phyloP scores from a whole-genome alignment of 2,888 invertebrate species.

The Agrochola litura region DNA sequence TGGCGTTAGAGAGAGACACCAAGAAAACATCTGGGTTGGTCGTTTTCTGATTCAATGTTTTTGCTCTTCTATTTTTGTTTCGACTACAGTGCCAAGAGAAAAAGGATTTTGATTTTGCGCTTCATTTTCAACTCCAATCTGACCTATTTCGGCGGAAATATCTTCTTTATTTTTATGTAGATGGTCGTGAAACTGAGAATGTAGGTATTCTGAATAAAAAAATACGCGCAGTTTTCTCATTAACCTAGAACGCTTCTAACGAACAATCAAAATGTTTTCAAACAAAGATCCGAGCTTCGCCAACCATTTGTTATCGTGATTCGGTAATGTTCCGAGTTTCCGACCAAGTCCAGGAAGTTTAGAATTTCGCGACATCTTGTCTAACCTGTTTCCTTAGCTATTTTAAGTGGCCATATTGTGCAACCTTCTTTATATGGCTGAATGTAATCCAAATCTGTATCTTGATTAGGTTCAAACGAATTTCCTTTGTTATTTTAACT shows the following conservation, averaged over 20 bases:
- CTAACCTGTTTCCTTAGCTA: constrained; percentile 21
- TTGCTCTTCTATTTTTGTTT: constrained; percentile 68
- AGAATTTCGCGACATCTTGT: constrained; percentile 34
- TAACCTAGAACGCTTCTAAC: constrained; percentile 3
- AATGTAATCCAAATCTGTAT: constrained; percentile 8
- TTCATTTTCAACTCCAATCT: constrained; percentile 33
- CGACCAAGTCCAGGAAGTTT: constrained; percentile 27
- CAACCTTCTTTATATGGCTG: constrained; percentile 16
- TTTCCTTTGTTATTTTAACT: constrained; percentile 4
- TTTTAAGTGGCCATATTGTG: constrained; percentile 17
- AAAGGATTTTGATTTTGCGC: constrained; percentile 61
- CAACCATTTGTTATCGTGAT: constrained; percentile 12
- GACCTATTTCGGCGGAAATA: constrained; percentile 52
- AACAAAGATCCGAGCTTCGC: constrained; percentile 31
- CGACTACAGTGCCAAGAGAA: constrained; percentile 61
- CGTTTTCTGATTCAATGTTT: constrained; percentile 70
- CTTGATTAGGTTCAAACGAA: neutral
- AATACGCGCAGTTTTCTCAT: neutral
- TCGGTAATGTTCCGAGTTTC: constrained; percentile 10
- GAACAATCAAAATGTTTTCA: constrained; percentile 33
- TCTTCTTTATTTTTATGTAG: constrained; percentile 12
- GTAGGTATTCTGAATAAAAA: neutral
- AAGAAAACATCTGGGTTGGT: constrained; percentile 80
- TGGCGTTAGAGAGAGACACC: constrained; percentile 71
- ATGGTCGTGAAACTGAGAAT: constrained; percentile 1